phyloP scores from a whole-genome alignment of 2,113 vertebrate genomes.

The Lepidothrix coronata region DNA sequence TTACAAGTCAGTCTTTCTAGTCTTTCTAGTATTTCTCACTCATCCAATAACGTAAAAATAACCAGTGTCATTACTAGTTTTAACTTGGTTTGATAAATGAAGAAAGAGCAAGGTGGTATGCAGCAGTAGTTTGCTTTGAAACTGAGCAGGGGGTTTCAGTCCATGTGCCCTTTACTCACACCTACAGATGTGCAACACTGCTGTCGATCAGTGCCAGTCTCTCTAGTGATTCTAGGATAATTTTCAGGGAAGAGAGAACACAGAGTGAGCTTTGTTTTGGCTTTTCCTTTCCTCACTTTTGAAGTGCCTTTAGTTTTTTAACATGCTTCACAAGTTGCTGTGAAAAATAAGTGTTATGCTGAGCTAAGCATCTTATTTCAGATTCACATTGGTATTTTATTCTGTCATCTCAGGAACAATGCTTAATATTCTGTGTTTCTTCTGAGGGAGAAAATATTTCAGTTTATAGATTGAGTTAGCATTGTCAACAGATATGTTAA shows the following conservation, averaged over 20 bases:
- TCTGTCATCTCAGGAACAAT: neutral
- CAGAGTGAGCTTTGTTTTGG: neutral
- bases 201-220: neutral
- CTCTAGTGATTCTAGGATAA: neutral
- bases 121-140: neutral
- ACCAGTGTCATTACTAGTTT: neutral
- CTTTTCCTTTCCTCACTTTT: neutral
- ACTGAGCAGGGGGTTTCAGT: neutral
- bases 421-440: neutral
- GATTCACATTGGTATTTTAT: neutral
- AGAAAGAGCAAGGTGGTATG: neutral
- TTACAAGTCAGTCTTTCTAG: neutral
- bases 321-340: neutral
- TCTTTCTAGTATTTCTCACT: neutral
- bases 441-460: neutral
- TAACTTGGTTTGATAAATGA: neutral
- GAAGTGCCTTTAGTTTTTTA: neutral
- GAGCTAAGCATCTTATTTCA: neutral
- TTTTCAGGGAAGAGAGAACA: neutral
- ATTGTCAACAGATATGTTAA: neutral
- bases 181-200: neutral
- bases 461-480: neutral
- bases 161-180: neutral
- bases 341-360: neutral
- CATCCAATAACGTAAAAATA: neutral